phyloP scores from a whole-genome alignment of 2,888 invertebrate species.

The Sepioteuthis lessoniana region DNA sequence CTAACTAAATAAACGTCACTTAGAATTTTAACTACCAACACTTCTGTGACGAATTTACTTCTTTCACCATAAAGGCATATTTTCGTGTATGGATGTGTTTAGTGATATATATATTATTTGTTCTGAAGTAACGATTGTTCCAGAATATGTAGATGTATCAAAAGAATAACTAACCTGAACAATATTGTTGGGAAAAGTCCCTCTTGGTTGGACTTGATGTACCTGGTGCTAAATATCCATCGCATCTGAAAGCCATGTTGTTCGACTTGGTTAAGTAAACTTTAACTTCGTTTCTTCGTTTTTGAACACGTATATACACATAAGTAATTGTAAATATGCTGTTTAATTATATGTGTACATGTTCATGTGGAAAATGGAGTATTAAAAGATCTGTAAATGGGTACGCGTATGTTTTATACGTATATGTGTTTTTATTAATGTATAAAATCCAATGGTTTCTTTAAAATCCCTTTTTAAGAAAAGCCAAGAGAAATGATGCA shows the following conservation, averaged over 20 bases:
- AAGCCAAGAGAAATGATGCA: background rate
- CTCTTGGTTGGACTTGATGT: background rate
- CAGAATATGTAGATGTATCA: background rate
- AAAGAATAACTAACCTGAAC: background rate
- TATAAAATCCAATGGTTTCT: background rate
- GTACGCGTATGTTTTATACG: background rate
- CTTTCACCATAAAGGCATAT: background rate
- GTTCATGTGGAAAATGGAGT: background rate
- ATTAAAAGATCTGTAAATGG: background rate
- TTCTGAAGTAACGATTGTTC: background rate
- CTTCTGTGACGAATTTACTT: background rate
- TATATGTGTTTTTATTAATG: background rate
- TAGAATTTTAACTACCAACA: background rate
- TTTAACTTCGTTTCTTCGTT: background rate
- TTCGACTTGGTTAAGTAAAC: conserved; percentile 6
- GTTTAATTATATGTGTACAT: background rate
- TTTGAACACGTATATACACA: background rate
- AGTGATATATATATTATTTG: background rate
- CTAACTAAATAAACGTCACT: background rate
- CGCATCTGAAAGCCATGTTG: conserved; percentile 1
- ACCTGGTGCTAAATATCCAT: background rate
- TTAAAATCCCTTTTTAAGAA: background rate
- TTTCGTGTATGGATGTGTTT: background rate
- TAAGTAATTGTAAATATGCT: background rate
- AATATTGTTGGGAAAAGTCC: conserved; percentile 33